phyloP scores from a whole-genome alignment of 2,888 invertebrate species.

The Dendrolimus houi region DNA sequence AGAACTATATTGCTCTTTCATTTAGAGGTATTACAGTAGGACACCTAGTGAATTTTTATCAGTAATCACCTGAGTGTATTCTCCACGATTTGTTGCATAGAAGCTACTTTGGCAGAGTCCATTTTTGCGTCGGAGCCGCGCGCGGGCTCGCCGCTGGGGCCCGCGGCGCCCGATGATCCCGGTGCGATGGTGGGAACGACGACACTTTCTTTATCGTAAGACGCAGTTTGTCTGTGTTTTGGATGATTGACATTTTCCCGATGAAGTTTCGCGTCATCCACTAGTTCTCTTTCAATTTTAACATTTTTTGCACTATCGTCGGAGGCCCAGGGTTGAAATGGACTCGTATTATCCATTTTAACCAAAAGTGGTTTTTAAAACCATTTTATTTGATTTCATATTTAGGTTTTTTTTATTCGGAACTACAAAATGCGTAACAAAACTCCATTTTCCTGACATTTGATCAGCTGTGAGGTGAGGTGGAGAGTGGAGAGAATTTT shows the following conservation, averaged over 20 bases:
- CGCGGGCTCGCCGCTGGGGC: slow-evolving; percentile 37
- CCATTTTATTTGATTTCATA: slow-evolving; percentile 54
- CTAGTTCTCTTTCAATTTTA: slow-evolving; percentile 66
- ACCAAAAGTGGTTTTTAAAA: slow-evolving; percentile 44
- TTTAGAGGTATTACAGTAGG: background rate
- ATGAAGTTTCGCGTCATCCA: slow-evolving; percentile 76
- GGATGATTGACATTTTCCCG: slow-evolving; percentile 76
- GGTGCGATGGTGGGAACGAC: slow-evolving; percentile 50
- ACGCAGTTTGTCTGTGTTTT: slow-evolving; percentile 77
- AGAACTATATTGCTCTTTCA: background rate
- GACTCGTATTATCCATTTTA: slow-evolving; percentile 70
- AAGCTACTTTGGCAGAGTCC: slow-evolving; percentile 66
- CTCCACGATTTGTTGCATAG: slow-evolving; percentile 79
- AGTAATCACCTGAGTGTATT: slow-evolving; percentile 76
- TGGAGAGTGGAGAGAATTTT: slow-evolving; percentile 34
- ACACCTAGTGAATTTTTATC: background rate
- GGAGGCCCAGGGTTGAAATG: slow-evolving; percentile 71
- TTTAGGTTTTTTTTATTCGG: slow-evolving; percentile 51
- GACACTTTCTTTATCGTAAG: slow-evolving; percentile 72
- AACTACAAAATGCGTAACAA: slow-evolving; percentile 69
- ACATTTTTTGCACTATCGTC: slow-evolving; percentile 67
- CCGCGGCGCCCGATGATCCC: slow-evolving; percentile 52
- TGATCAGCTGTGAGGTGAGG: slow-evolving; percentile 74
- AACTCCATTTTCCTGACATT: slow-evolving; percentile 77
- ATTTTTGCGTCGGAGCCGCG: slow-evolving; percentile 53